Base-by-base conservation (phyloP, 1,140 invertebrate genomes). In the Akabosia matsudoensis region DNA sequence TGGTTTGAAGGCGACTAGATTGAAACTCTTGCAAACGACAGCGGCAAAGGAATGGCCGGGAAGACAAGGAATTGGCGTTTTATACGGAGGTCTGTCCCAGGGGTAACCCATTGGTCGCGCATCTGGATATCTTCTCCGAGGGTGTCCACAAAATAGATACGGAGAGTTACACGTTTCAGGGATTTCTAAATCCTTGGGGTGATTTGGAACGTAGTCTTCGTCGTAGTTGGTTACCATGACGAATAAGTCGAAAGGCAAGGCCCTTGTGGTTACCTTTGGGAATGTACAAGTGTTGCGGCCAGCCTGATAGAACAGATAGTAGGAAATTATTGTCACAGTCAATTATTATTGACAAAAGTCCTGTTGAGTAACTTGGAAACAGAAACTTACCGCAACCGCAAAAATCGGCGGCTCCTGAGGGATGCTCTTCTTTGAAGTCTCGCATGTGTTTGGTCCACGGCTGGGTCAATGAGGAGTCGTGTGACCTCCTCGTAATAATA, bases 401-500 rank as follows among this genome's bases (percentile, higher is more conserved):
- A n/a, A 54, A 37, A 7, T 56, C 52, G 7, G 67, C 30, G 56
- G 76, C 78, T 70, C n/a, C 76, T 56, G 34, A 61, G 72, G 56
- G 37, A 56, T 76, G 74, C 51, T 56, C 74, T 45, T 67, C 45
- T 74, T 75, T 14, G 0, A 82, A 74, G 10, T 80, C 34, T 0
- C 30, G 1, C 73, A 83, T 81, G 14, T 30, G 72, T 0, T 67
- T 70, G 3, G 73, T 51, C 26, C 73, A 34, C 0, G 91, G 90
- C 77, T 92, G 91, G 0, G 91, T 92, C 1, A 93, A 89, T 0
- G 90, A 88, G 0, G 91, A 92, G 34, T 91, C 87, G 0, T 82
- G 83, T 16, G 91, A 91, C n/a, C 83, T 84, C 4, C 90, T 88
- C 0, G 85, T 86, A 34, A 92, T 88, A 0, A 84, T 88, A 78